Base-by-base conservation (phyloP, 2,797 vertebrate genomes). In the Lepilemur ruficaudatus region DNA sequence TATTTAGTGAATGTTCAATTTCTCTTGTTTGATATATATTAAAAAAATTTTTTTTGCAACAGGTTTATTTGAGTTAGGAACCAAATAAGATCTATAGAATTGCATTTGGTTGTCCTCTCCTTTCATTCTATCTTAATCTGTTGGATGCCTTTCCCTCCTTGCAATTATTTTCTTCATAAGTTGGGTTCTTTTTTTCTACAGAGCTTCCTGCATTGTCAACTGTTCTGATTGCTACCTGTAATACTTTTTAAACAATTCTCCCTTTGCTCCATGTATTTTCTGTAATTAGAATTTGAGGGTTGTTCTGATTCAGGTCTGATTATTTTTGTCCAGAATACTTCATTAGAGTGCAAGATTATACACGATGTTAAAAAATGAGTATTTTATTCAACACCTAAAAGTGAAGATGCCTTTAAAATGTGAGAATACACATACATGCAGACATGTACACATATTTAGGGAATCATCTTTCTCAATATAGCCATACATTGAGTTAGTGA, bases 281-380 rank as follows among this genome's bases (percentile, higher is more conserved):
- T 89, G 3, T 76, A 63, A 82, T 76, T 76, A 89, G 32, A 63
- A 50, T 0, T 50, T 41, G 4, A 55, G 46, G 5, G 28, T 32
- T 69, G 2, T 91, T 92, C 35, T 81, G 12, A 75, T 28, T 85
- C 3, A 18, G 6, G 1, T 91, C 1, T 86, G 35, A 75, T 78
- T 81, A 32, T 85, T 93, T 87, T 84, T 95, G 15, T 88, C 3
- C 83, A 83, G 4, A 75, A n/a, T 50, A 75, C 75, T 87, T 92
- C 32, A 83, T 43, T 4, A 28, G 4, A 87, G 48, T 67, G 18
- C 18, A 80, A 46, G 28, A 75, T 38, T 59, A 73, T 7, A 85
- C 8, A 46, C 83, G 2, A 52, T 76, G 83, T 67, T 20, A 9
- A 50, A 57, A 46, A 84, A 80, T 35, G 11, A 88, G 6, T 73